phyloP scores from a whole-genome alignment of 2,888 invertebrate species.

The Leptinotarsa tumamoca region DNA sequence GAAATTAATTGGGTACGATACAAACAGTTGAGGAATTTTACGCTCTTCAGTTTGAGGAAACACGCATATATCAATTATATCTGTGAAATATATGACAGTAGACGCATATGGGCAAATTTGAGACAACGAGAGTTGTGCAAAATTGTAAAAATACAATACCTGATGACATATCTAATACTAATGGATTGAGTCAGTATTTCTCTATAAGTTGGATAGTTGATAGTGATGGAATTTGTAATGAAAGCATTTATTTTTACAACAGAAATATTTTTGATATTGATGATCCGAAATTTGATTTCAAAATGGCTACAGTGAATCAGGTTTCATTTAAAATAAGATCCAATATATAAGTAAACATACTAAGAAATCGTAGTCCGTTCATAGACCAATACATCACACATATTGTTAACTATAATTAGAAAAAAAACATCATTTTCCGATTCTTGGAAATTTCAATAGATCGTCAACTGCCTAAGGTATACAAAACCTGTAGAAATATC shows the following conservation, averaged over 20 bases:
- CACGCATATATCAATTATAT: conserved; percentile 1
- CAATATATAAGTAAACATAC: conserved; percentile 19
- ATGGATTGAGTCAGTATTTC: conserved; percentile 18
- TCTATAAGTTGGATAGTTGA: background rate
- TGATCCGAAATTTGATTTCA: background rate
- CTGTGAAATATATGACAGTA: background rate
- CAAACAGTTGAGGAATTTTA: conserved; percentile 22
- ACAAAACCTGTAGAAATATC: too few species aligned
- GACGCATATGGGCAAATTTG: background rate
- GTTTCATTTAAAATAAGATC: conserved; percentile 15
- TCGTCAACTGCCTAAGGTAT: too few species aligned
- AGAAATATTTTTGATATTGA: background rate
- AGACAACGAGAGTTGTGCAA: background rate
- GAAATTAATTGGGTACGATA: conserved; percentile 5
- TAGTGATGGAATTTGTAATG: conserved; percentile 7
- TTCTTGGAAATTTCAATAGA: too few species aligned
- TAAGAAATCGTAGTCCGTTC: background rate
- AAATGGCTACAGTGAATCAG: background rate
- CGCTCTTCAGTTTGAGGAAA: background rate
- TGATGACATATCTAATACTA: background rate
- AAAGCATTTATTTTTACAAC: background rate
- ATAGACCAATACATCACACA: conserved; percentile 15
- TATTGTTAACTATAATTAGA: conserved; percentile 5
- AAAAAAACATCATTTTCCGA: background rate
- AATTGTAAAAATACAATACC: background rate